A percentile compares a stretch with the other conserved stretches of the same genome.
phyloP scores from a whole-genome alignment of 1,140 invertebrate species.

The Triops longicaudatus region DNA sequence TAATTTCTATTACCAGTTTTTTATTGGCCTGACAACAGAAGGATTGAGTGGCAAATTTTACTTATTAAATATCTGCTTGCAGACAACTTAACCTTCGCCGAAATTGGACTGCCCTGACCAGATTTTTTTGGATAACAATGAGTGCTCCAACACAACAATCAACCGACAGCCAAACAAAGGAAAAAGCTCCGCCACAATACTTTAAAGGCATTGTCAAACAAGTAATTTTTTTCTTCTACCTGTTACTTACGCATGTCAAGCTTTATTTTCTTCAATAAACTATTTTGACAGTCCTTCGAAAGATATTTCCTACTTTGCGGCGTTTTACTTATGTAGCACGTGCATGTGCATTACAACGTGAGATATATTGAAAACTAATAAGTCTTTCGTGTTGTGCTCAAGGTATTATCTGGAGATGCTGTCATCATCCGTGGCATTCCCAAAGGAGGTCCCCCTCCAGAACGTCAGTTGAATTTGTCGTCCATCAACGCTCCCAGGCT shows the following conservation, averaged over 20 bases:
- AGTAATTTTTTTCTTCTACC: slow-evolving; percentile 37
- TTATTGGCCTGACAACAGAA: not conserved
- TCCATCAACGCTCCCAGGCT: slow-evolving; percentile 87
- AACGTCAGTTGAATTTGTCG: slow-evolving; percentile 80
- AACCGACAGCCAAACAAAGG: slow-evolving; percentile 17
- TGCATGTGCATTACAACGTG: not conserved
- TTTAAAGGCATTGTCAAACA: slow-evolving; percentile 47
- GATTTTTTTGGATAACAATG: slow-evolving; percentile 19
- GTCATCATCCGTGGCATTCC: slow-evolving; percentile 73
- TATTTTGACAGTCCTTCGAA: not conserved
- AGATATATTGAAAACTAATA: not conserved
- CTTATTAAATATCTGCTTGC: not conserved
- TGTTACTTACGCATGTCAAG: not conserved
- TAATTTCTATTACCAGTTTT: not conserved
- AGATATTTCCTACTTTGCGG: not conserved
- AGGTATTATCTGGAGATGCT: slow-evolving; percentile 85
- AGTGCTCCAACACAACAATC: slow-evolving; percentile 25
- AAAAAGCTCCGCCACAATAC: slow-evolving; percentile 26
- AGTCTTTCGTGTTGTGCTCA: slow-evolving; percentile 27
- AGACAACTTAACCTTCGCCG: not conserved
- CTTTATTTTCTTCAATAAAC: slow-evolving; percentile 22
- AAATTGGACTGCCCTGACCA: not conserved
- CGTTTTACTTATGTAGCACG: not conserved
- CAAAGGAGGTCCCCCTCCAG: slow-evolving; percentile 69
- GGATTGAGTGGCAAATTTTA: not conserved